Evolutionary conservation across 2,113 vertebrate species (phyloP), one percentile per base, ranked within the genome.

Genomic region (Cygnus atratus): DNA sequence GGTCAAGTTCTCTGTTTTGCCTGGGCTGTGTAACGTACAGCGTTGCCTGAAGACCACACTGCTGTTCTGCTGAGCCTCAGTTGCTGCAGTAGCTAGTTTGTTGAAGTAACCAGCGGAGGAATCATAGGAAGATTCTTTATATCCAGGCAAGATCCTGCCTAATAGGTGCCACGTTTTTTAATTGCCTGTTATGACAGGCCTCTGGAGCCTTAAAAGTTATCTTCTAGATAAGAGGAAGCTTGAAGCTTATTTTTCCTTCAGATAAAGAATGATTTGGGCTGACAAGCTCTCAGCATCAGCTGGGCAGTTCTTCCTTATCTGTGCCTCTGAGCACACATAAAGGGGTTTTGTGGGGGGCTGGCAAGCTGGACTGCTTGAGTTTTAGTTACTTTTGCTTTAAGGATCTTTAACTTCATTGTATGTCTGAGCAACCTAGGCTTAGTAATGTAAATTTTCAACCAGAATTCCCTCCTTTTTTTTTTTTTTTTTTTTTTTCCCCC

Each of bases 161-260:
- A 77, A 59, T 20, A 46, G 43, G 28, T 95, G 68, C 46, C 28
- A 21, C 0, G 0, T 58, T 85, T 87, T 84, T 67, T 78, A 78
- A 4, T 78, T 0, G 1, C 37, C 22, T 90, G 6, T 79, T 89
- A 25, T 11, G 33, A 33, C 26, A 44, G 33, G 46, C 17, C 59
- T 94, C 46, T 73, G 76, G 90, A 92, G 59, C 78, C 73, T 92
- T 84, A 81, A 57, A 92, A 87, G 33, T 82, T 89, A 62, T 81
- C 57, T n/a, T 82, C 35, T 82, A 95, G 94, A 79, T 92, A 93
- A 92, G 73, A 59, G 59, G 11, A 84, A 82, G 68, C 43, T 88
- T 87, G 84, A 92, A 91, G 68, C 33, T 88, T 96, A 78, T 93
- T 95, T 97, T 97, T 93, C 33, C 62, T 91, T 89, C 52, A 89